Evolutionary conservation across 2,113 vertebrate species (phyloP).

Genomic region (Phasianus colchicus): DNA sequence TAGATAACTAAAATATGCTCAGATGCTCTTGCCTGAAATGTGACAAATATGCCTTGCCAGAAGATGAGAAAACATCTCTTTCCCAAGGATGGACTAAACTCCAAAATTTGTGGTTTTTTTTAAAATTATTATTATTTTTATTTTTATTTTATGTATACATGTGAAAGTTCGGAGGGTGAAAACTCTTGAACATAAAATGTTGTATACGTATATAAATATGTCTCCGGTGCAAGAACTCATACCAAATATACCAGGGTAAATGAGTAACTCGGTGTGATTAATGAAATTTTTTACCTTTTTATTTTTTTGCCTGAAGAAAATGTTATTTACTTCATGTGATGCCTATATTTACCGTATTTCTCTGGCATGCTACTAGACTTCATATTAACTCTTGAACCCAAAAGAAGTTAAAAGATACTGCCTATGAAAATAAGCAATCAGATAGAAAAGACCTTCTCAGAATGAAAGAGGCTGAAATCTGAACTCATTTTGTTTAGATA

Average conservation of each 20-base stretch:
- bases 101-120: background rate
- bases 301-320: background rate
- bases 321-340: background rate
- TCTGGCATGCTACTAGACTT: background rate
- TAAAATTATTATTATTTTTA: background rate
- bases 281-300: background rate
- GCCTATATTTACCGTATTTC: background rate
- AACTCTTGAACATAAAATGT: background rate
- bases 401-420: background rate
- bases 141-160: background rate
- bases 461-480: background rate
- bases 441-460: background rate
- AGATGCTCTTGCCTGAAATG: constrained; percentile 24
- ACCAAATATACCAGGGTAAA: background rate
- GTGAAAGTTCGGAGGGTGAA: background rate
- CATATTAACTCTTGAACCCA: background rate
- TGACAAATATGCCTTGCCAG: constrained; percentile 4
- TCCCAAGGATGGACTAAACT: background rate
- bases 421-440: background rate
- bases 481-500: background rate
- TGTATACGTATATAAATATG: background rate
- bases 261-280: background rate
- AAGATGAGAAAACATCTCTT: constrained; percentile 9
- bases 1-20: constrained; percentile 41
- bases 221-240: background rate